phyloP scores from a whole-genome alignment of 2,888 invertebrate species.

The Dryadula phaetusa region DNA sequence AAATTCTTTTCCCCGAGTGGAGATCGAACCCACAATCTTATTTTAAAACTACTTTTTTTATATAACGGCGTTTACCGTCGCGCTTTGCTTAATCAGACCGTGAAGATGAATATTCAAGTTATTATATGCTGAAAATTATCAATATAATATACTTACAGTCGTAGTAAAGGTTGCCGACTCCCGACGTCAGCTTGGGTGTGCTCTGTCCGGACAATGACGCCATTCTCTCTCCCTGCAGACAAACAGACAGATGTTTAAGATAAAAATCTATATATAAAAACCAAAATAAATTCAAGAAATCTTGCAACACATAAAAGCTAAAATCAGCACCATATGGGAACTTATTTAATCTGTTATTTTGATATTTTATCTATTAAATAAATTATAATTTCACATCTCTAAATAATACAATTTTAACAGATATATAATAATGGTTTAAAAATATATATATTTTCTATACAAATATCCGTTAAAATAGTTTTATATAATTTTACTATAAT shows the following conservation, averaged over 20 bases:
- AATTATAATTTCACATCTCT: background rate
- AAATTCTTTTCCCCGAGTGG: too few species aligned
- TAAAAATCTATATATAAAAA: background rate
- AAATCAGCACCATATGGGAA: background rate
- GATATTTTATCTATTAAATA: background rate
- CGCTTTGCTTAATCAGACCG: too few species aligned
- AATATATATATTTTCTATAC: too few species aligned
- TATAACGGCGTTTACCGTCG: too few species aligned
- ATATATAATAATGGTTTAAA: background rate
- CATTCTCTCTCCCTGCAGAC: conserved; percentile 75
- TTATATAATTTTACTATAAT: background rate
- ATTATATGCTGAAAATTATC: too few species aligned
- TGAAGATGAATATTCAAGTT: too few species aligned
- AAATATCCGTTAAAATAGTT: background rate
- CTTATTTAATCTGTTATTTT: background rate
- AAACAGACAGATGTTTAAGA: conserved; percentile 34
- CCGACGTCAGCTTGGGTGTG: conserved; percentile 74
- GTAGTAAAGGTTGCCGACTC: conserved; percentile 78
- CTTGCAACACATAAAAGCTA: conserved; percentile 24
- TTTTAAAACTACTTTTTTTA: too few species aligned
- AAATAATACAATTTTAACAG: conserved; percentile 5
- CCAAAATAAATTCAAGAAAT: conserved; percentile 1
- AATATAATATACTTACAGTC: conserved; percentile 70
- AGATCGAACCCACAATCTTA: too few species aligned
- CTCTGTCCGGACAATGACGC: conserved; percentile 75